Base-by-base conservation (phyloP, 1,140 invertebrate genomes). In the Lordiphosa stackelbergi region DNA sequence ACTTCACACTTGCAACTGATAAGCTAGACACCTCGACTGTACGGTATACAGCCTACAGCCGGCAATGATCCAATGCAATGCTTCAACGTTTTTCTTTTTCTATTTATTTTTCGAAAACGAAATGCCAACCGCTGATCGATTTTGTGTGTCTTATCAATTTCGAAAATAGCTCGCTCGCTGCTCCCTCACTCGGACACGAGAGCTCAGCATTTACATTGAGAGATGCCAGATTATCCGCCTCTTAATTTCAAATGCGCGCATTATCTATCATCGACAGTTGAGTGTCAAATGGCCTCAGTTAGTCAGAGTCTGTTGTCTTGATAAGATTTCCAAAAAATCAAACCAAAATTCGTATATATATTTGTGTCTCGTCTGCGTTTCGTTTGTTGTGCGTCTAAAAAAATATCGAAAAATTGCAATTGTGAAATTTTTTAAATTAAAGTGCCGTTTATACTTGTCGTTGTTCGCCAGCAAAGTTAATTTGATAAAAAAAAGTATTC, bases 271-370 rank as follows among this genome's bases (percentile, higher is more conserved):
- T 36, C 53, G 42, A 41, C 53, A 49, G 57, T 60, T 40, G 38
- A 2, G 11, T 61, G 58, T 58, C 65, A 63, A 38, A 40, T 59
- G 61, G 43, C 40, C 62, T 85, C 72, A 86, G 85, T 86, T 86
- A 86, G 85, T 86, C 84, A 81, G 85, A 81, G 78, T 86, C 85
- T 85, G 78, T 86, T 86, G 85, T 86, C 74, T 86, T 86, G 85
- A 86, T 86, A 86, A 86, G 79, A 79, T 86, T 84, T 78, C 85
- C 66, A 63, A 71, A 66, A 49, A 59, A 62, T 63, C 59, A 47
- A 41, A 63, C 51, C 41, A 47, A 31, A 31, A 49, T 60, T 43
- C 48, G 47, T 81, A 45, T 78, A 56, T 81, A 55, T 81, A 58
- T 83, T 46, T 31, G 28, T 31, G 28, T 31, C 47, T 69, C 66